Evolutionary conservation across 1,140 invertebrate genomes (phyloP).

Genomic region (Penaeus indicus): DNA sequence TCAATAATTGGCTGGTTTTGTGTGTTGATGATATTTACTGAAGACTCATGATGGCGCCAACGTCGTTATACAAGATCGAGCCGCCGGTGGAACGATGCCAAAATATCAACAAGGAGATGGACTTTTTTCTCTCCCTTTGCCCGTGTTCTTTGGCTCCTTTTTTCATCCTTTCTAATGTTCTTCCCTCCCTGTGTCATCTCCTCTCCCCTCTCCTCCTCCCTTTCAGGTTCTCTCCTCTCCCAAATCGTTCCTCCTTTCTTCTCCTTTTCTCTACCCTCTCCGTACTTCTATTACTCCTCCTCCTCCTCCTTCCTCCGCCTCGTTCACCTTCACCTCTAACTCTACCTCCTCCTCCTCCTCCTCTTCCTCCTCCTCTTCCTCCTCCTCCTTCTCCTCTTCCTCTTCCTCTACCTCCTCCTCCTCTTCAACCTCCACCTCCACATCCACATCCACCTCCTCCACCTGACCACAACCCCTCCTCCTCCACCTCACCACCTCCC

Average conservation of each 20-base stretch:
- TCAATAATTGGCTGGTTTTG: conserved; percentile 54
- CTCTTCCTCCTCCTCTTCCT: neutral
- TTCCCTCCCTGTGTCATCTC: neutral
- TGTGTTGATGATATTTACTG: conserved; percentile 52
- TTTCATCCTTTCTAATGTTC: neutral
- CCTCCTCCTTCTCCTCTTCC: too few species aligned
- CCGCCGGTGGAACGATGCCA: conserved; percentile 35
- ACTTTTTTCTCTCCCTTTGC: conserved; percentile 3
- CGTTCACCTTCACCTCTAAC: neutral
- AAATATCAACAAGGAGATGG: conserved; percentile 41
- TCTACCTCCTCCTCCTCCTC: neutral
- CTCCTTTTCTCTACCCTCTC: neutral
- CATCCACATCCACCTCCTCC: too few species aligned
- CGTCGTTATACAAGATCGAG: conserved; percentile 46
- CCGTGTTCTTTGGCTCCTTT: neutral
- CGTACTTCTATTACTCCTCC: neutral
- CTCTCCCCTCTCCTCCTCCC: neutral
- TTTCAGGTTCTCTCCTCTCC: neutral
- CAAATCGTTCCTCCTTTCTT: neutral
- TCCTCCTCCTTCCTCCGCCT: neutral
- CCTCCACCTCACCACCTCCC: neutral
- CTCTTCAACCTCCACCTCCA: too few species aligned
- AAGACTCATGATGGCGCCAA: conserved; percentile 34
- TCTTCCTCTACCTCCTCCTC: too few species aligned
- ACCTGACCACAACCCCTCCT: neutral